These are phyloP conservation scores for Caenorhabditis japonica DNA, from an alignment of 2,888 invertebrate species.

Conservation along the genomic window DNA sequence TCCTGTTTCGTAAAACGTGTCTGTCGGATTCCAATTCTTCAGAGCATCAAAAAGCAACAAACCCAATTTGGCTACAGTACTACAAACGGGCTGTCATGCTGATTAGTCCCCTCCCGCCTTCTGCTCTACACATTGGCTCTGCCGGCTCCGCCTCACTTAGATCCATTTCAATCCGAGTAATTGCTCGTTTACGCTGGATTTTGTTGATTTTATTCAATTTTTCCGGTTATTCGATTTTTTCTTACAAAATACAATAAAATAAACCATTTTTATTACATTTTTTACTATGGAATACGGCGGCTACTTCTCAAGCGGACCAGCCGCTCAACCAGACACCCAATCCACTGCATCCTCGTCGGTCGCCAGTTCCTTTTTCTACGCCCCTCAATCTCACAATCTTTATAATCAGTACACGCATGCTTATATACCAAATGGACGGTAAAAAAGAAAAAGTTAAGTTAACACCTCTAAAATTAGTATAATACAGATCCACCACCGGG, in stretches of 20 bases:
- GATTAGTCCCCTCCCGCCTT: no score
- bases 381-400: conserved; percentile 50
- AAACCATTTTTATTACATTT: neutral
- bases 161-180: no score
- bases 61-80: no score
- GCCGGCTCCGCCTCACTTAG: no score
- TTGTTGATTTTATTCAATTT: conserved; percentile 9
- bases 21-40: no score
- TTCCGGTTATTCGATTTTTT: conserved; percentile 21
- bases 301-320: conserved; percentile 51
- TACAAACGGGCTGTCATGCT: no score
- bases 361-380: conserved; percentile 46
- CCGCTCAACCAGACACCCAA: conserved; percentile 11
- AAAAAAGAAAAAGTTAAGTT: neutral
- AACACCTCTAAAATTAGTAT: neutral
- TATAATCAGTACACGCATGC: conserved; percentile 61
- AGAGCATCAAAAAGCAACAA: no score
- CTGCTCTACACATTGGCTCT: no score
- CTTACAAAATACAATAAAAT: conserved; percentile 1
- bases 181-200: no score
- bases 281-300: conserved; percentile 66
- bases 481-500: neutral
- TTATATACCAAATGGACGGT: conserved; percentile 50
- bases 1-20: no score
- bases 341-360: conserved; percentile 29